These are phyloP conservation scores for Brenthis daphne DNA, from an alignment of 2,888 invertebrate species.

Conservation along the genomic window DNA sequence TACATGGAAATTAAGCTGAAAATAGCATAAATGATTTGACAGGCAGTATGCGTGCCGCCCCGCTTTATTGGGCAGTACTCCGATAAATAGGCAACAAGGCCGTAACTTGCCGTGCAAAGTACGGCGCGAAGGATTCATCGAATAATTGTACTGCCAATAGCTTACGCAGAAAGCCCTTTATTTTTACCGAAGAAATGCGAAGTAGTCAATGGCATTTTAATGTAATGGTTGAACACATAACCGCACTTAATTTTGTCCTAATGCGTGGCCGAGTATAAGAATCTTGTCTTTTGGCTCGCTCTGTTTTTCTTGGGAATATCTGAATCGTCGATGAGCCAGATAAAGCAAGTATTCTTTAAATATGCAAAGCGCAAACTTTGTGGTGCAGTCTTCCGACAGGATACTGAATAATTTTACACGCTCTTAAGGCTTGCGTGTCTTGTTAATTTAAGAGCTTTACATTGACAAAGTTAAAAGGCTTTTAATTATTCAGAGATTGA, in stretches of 20 bases:
- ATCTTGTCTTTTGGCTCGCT: slow-evolving; percentile 60
- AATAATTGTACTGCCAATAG: slow-evolving; percentile 71
- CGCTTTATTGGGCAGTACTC: slow-evolving; percentile 43
- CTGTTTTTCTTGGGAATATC: slow-evolving; percentile 72
- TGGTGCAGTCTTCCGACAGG: slow-evolving; percentile 69
- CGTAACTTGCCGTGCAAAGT: slow-evolving; percentile 53
- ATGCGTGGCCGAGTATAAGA: slow-evolving; percentile 68
- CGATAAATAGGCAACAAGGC: slow-evolving; percentile 56
- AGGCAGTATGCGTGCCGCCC: slow-evolving; percentile 40
- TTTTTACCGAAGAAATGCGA: slow-evolving; percentile 64
- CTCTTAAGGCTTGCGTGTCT: slow-evolving; percentile 75
- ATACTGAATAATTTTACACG: slow-evolving; percentile 80
- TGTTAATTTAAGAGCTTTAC: slow-evolving; percentile 66
- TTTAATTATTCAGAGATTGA: slow-evolving; percentile 53
- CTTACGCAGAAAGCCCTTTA: slow-evolving; percentile 54
- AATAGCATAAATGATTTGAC: slow-evolving; percentile 38
- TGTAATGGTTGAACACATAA: slow-evolving; percentile 78
- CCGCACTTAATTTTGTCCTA: slow-evolving; percentile 81
- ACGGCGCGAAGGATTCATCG: slow-evolving; percentile 60
- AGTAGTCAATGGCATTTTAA: slow-evolving; percentile 77
- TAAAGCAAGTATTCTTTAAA: slow-evolving; percentile 78
- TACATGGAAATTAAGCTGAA: slow-evolving; percentile 34
- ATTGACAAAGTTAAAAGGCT: slow-evolving; percentile 59
- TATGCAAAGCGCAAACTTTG: slow-evolving; percentile 80
- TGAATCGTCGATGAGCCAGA: slow-evolving; percentile 77